These are phyloP conservation scores for Ailuropoda melanoleuca DNA, from an alignment of 2,113 vertebrate species.

Conservation along the genomic window DNA sequence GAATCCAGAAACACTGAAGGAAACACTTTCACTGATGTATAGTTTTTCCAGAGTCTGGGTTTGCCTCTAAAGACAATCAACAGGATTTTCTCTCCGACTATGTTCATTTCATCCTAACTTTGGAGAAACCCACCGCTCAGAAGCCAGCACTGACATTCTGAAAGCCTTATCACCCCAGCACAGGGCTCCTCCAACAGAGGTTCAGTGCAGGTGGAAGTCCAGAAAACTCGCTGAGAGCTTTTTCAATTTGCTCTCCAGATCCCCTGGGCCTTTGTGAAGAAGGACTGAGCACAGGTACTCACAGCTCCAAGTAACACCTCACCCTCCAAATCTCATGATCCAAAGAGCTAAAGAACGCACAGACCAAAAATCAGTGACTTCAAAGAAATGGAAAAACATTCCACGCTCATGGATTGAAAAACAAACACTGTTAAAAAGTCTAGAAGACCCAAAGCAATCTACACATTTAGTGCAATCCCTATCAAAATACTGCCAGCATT, in stretches of 20 bases:
- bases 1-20: not conserved
- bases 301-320: not conserved
- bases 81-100: not conserved
- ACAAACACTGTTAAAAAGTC: not conserved
- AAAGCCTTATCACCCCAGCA: not conserved
- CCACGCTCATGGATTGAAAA: not conserved
- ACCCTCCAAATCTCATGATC: not conserved
- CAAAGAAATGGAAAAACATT: not conserved
- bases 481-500: not conserved
- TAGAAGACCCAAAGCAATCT: not conserved
- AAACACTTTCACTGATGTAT: not conserved
- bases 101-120: not conserved
- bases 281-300: not conserved
- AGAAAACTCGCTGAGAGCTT: not conserved
- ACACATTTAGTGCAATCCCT: not conserved
- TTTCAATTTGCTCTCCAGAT: not conserved
- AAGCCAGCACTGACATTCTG: not conserved
- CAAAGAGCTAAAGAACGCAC: not conserved
- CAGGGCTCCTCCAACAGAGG: not conserved
- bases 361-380: not conserved
- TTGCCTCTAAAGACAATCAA: not conserved
- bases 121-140: not conserved
- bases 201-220: not conserved
- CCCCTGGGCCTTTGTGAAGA: not conserved
- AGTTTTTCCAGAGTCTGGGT: not conserved